Evolutionary conservation across 2,888 invertebrate genomes (phyloP), one percentile per base, ranked within the genome.

Genomic region (Heterodera filipjevi): DNA sequence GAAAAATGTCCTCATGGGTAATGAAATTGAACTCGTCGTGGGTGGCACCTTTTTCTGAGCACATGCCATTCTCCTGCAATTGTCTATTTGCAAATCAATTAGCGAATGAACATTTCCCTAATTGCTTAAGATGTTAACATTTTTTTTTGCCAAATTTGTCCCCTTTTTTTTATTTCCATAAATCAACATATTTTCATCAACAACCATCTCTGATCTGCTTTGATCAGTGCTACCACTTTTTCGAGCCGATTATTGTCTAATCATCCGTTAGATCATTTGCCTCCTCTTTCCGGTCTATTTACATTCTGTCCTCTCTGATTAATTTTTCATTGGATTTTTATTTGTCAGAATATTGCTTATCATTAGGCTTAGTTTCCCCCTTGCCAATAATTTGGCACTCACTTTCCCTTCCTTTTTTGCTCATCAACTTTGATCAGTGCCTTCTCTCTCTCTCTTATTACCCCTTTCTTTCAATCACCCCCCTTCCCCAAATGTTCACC

Each of bases 1-100:
- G 68, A 77, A 88, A 87, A 66, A 88, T 86, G n/a, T 87, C 88
- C 44, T 86, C 87, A 71, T 83, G 84, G 35, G 81, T 82, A 53
- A 88, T 88, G 66, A 87, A 83, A 70, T 86, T 85, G 82, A 85
- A 88, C 30, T 84, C 84, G 59, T 83, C 59, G 27, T 70, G 70
- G 70, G 33, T 46, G 35, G 70, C 78, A 14, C 83, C 82, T 8
- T 84, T 81, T 27, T 83, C 81, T 16, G 83, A 83, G 53, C 82
- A 79, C 85, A 87, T 85, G 30, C 82, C 83, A 76, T 86, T 86
- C 64, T 84, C 82, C 86, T 86, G 77, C 77, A 82, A 53, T 10
- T 66, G 2, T 12, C 8, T 14, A 14, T 27, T 39, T 49, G 27
- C 78, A 35, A 80, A 74, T 19, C 77, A 49, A 16, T 35, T 19